Evolutionary conservation across 1,140 invertebrate genomes (phyloP), one percentile per base, ranked within the genome.

Genomic region (Subanguina moxae): DNA sequence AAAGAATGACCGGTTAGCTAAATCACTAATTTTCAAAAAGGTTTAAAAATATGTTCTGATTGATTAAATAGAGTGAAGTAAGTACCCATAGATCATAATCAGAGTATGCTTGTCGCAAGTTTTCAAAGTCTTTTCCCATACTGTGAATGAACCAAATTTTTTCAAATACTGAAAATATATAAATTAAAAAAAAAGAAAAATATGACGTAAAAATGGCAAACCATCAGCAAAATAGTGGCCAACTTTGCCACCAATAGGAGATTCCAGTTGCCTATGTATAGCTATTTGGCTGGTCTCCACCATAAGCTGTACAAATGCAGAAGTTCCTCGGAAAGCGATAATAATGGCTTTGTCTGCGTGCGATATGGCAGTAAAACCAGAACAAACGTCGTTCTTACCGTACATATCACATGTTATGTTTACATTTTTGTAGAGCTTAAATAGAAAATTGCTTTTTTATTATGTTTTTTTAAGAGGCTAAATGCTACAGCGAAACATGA

Each of bases 341-440:
- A 76, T 70, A 46, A 76, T 76, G 15, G 71, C 71, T 19, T 68
- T 73, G 13, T 76, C 62, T 23, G 45, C 46, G 19, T 64, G 67
- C 5, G 67, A 65, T 15, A 73, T 27, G 17, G 71, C 75, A 38
- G 71, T 67, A 58, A 72, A 77, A 48, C 64, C 76, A 23, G 74
- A 64, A 70, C 76, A 77, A 3, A 71, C 65, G 21, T 71, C 64
- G 62, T 62, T 61, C n/a, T 32, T 1, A 57, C 48, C 48, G 17
- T 52, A 25, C 8, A 5, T 15, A 52, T 52, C 48, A 52, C 48
- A 52, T 52, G 48, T 52, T 21, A 52, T 52, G 23, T 52, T 52
- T 21, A 52, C 48, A 25, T 52, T 52, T 25, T 25, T 19, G 48
- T 52, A 52, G 3, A 52, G 48, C 48, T 52, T 7, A 52, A 52